These are phyloP conservation scores for Protonemura montana DNA, from an alignment of 2,888 invertebrate species.

Conservation along the genomic window DNA sequence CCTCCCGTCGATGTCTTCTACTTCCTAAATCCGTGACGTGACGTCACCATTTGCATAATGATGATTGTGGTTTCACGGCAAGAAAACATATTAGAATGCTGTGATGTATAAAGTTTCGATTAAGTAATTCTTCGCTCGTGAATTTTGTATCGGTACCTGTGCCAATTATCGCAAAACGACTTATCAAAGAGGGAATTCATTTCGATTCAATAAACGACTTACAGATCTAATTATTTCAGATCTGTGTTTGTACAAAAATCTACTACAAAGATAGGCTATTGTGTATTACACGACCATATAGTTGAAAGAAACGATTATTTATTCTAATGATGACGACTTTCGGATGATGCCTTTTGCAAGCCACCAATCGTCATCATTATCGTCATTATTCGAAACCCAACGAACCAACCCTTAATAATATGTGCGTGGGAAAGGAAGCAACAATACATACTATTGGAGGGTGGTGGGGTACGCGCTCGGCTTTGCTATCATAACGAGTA, in stretches of 20 bases:
- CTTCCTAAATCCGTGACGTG: neutral
- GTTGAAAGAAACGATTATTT: neutral
- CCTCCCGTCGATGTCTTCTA: neutral
- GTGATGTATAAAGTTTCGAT: no score
- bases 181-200: neutral
- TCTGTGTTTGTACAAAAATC: neutral
- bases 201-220: neutral
- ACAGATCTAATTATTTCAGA: neutral
- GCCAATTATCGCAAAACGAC: no score
- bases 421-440: neutral
- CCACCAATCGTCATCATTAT: conserved; percentile 15
- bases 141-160: no score
- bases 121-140: no score
- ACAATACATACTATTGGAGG: neutral
- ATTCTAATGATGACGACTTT: conserved; percentile 22
- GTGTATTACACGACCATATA: neutral
- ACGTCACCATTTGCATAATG: neutral
- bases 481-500: neutral
- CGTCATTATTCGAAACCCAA: neutral
- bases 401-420: neutral
- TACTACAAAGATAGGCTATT: neutral
- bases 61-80: no score
- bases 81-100: no score
- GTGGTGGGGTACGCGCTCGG: neutral
- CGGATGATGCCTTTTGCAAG: conserved; percentile 10